phyloP scores from a whole-genome alignment of 2,797 vertebrate species.

The Pipistrellus pygmaeus region DNA sequence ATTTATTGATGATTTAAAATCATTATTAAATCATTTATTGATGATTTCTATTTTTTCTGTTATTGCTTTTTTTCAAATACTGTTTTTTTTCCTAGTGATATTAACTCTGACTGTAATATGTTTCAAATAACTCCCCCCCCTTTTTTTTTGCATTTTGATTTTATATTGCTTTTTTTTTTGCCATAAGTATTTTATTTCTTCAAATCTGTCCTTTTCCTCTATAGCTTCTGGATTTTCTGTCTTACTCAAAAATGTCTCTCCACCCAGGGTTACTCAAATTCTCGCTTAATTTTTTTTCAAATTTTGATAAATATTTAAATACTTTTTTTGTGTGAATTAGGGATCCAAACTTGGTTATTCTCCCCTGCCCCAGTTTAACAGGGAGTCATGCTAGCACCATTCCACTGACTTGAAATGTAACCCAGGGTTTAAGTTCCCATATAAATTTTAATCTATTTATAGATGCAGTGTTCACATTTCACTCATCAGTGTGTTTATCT shows the following conservation, averaged over 20 bases:
- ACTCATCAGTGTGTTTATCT: neutral
- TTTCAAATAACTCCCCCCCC: neutral
- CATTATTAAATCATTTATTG: neutral
- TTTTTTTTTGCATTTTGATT: neutral
- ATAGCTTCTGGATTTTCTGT: neutral
- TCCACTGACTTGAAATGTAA: neutral
- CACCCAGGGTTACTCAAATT: neutral
- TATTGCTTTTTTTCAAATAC: neutral
- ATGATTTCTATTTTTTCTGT: slow-evolving; percentile 6
- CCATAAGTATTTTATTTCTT: neutral
- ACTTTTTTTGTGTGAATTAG: neutral
- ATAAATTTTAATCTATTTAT: neutral
- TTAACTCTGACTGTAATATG: neutral
- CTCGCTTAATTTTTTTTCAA: neutral
- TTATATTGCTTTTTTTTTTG: neutral
- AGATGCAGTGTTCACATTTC: neutral
- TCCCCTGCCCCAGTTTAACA: neutral
- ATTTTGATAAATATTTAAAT: neutral
- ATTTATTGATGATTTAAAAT: neutral
- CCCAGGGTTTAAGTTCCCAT: neutral
- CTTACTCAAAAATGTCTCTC: neutral
- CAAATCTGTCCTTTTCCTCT: neutral
- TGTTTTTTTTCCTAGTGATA: neutral
- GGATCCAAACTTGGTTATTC: neutral
- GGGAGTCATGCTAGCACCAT: neutral